phyloP scores from a whole-genome alignment of 2,797 vertebrate genomes.

The Gymnopithys bicolor region DNA sequence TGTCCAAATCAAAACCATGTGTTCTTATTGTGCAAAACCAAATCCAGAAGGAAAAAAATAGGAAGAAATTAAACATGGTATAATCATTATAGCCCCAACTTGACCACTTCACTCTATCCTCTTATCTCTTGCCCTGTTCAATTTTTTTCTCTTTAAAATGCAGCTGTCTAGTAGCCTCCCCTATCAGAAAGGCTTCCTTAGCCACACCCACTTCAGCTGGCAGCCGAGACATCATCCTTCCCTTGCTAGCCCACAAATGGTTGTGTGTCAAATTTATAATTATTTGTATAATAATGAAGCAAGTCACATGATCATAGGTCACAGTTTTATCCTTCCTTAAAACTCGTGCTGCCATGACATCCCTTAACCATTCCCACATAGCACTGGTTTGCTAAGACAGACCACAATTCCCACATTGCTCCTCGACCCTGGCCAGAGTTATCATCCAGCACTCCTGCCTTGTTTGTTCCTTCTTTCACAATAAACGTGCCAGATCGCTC shows the following conservation, averaged over 20 bases:
- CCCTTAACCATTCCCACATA: neutral
- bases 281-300: neutral
- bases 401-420: neutral
- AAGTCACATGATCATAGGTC: neutral
- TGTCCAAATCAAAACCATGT: constrained; percentile 67
- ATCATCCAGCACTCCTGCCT: neutral
- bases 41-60: neutral
- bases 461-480: neutral
- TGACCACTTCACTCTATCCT: neutral
- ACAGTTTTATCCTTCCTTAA: neutral
- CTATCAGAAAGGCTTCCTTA: neutral
- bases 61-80: neutral
- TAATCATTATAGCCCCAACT: neutral
- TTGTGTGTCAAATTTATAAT: neutral
- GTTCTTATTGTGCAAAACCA: constrained; percentile 55
- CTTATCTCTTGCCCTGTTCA: neutral
- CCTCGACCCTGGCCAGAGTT: neutral
- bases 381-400: neutral
- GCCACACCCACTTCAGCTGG: neutral
- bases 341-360: neutral
- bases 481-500: neutral
- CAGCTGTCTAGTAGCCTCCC: neutral
- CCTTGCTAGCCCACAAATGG: accelerated
- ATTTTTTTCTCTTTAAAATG: neutral
- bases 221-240: neutral